Conservation (phyloP, 2,888 invertebrate species). For the Plutella xylostella region DNA sequence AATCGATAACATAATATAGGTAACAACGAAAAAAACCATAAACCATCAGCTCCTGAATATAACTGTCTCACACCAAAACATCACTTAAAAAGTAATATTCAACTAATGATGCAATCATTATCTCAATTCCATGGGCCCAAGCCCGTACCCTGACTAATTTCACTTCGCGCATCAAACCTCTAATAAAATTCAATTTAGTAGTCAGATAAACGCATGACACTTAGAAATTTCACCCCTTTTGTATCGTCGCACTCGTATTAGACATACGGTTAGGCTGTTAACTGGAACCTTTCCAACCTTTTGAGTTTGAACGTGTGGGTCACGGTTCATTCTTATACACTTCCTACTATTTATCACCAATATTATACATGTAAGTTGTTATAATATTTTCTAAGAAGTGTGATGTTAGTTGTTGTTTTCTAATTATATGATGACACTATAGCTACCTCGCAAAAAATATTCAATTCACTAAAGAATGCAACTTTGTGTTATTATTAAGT, state of each 20-base stretch:
- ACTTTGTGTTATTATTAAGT: too few relatives aligned
- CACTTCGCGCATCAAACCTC: constrained; percentile 24
- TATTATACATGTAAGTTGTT: not conserved
- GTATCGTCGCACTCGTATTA: constrained; percentile 22
- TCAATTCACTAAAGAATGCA: too few relatives aligned
- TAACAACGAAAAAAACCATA: too few relatives aligned
- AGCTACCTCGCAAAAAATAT: too few relatives aligned
- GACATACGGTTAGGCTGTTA: not conserved
- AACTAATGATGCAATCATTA: not conserved
- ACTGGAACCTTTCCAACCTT: too few relatives aligned
- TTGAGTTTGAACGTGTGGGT: too few relatives aligned
- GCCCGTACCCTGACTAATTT: constrained; percentile 13
- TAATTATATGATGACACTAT: too few relatives aligned
- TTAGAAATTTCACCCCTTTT: constrained; percentile 37
- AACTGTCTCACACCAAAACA: too few relatives aligned
- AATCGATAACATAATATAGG: too few relatives aligned
- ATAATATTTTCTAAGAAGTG: too few relatives aligned
- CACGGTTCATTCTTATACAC: not conserved
- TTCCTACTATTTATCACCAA: not conserved
- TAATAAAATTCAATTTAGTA: constrained; percentile 62
- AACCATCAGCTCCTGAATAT: too few relatives aligned
- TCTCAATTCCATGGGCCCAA: not conserved
- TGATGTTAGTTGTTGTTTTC: too few relatives aligned
- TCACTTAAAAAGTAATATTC: not conserved
- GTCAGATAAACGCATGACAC: constrained; percentile 45